These are phyloP conservation scores for human (Homo sapiens) DNA, from an alignment of 2,113 vertebrate genomes.

Conservation along the genomic window DNA sequence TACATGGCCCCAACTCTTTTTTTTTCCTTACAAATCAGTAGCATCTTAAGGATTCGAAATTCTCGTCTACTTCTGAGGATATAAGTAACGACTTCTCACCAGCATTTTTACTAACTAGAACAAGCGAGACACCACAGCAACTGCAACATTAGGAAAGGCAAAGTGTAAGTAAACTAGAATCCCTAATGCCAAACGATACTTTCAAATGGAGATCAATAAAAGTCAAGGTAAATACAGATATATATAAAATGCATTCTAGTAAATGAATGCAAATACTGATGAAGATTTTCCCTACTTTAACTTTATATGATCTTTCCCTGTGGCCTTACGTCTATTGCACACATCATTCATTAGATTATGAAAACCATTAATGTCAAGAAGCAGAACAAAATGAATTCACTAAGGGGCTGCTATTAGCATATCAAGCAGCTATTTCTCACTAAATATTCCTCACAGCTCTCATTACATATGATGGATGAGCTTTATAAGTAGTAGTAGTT, in stretches of 20 bases:
- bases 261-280: conserved; percentile 60
- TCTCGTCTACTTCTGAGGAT: not conserved
- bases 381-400: conserved; percentile 93
- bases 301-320: conserved; percentile 82
- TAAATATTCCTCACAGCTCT: conserved; percentile 94
- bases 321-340: conserved; percentile 89
- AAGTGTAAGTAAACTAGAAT: not conserved
- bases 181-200: not conserved
- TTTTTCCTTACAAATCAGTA: conserved; percentile 39
- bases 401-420: conserved; percentile 91
- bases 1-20: not conserved
- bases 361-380: conserved; percentile 95
- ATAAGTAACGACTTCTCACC: not conserved
- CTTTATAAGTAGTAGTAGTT: conserved; percentile 91
- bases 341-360: conserved; percentile 97
- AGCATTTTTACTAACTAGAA: not conserved
- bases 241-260: not conserved
- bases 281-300: conserved; percentile 61
- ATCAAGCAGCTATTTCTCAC: conserved; percentile 92
- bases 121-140: not conserved
- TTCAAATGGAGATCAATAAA: conserved; percentile 21
- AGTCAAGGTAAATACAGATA: not conserved
- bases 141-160: not conserved
- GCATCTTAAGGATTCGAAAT: conserved; percentile 14
- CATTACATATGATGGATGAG: conserved; percentile 93